phyloP scores from a whole-genome alignment of 2,888 invertebrate species.

The Melipona bicolor region DNA sequence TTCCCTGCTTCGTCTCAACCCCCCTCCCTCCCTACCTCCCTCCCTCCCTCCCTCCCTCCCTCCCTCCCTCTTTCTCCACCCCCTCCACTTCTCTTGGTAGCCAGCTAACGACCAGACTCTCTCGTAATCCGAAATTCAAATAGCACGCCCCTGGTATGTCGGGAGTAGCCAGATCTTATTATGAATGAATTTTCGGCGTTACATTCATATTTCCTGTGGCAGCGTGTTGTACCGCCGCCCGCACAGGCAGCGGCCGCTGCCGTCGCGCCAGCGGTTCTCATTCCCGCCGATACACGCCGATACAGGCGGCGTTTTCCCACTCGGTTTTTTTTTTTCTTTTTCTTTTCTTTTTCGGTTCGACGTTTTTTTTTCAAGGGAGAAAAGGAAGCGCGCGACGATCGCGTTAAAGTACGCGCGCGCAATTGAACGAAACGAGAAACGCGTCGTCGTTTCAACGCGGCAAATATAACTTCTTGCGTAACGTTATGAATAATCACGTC shows the following conservation, averaged over 20 bases:
- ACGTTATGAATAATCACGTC: slow-evolving; percentile 53
- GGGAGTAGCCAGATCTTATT: slow-evolving; percentile 44
- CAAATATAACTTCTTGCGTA: slow-evolving; percentile 50
- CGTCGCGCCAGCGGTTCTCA: slow-evolving; percentile 68
- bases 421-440: slow-evolving; percentile 20
- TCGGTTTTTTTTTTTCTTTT: too few species aligned
- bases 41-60: too few species aligned
- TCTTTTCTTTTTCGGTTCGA: too few species aligned
- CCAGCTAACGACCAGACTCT: slow-evolving; percentile 16
- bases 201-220: slow-evolving; percentile 76
- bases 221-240: slow-evolving; percentile 53
- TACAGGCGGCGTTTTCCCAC: too few species aligned
- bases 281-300: background rate
- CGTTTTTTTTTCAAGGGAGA: too few species aligned
- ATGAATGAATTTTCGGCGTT: slow-evolving; percentile 79
- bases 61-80: background rate
- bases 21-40: too few species aligned
- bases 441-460: slow-evolving; percentile 6
- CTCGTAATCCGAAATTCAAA: slow-evolving; percentile 32
- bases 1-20: too few species aligned
- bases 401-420: background rate
- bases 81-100: background rate
- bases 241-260: slow-evolving; percentile 32
- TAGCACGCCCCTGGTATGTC: slow-evolving; percentile 36
- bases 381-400: background rate